Base-by-base conservation (phyloP, 2,113 vertebrate species). In the Acinonyx jubatus region DNA sequence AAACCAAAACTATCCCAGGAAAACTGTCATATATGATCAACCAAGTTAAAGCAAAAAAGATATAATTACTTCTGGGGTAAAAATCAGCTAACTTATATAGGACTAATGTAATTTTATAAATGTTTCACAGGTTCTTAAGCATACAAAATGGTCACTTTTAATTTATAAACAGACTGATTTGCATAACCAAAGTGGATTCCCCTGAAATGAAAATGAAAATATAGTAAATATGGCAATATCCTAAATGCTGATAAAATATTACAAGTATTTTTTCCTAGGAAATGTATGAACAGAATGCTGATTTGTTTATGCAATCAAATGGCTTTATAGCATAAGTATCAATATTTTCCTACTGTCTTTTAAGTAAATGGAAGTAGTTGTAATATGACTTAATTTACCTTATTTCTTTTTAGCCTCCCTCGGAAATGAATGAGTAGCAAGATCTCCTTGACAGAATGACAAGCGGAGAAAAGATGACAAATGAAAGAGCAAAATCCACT, bases 101-200 rank as follows among this genome's bases (percentile, higher is more conserved):
- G 14, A 84, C 15, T 69, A 91, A 91, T 23, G 21, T 55, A 87
- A 27, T 63, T 81, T 80, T 63, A 27, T 73, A 73, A 71, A 86
- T 81, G n/a, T 41, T 68, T 38, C 84, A 74, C 19, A 81, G 33
- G 55, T 65, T 21, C 12, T 19, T 45, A 45, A 45, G 45, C 45
- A 45, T 88, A 88, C 18, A 96, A n/a, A 57, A 63, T 57, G 48
- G n/a, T 74, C 33, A 27, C 73, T 65, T 96, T 73, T 69, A 63
- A 88, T 85, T 69, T 73, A 65, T n/a, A 91, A 79, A 80, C 4
- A 79, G n/a, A 91, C n/a, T 73, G 27, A 94, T 80, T 94, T 74
- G 23, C n/a, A 91, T 91, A 52, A 94, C 4, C 23, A 74, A 91
- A 91, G 74, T 89, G 29, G 27, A 90, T 80, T 96, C 36, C 52